These are phyloP conservation scores for Pilophorus perplexus DNA, from an alignment of 2,888 invertebrate genomes.

Conservation along the genomic window DNA sequence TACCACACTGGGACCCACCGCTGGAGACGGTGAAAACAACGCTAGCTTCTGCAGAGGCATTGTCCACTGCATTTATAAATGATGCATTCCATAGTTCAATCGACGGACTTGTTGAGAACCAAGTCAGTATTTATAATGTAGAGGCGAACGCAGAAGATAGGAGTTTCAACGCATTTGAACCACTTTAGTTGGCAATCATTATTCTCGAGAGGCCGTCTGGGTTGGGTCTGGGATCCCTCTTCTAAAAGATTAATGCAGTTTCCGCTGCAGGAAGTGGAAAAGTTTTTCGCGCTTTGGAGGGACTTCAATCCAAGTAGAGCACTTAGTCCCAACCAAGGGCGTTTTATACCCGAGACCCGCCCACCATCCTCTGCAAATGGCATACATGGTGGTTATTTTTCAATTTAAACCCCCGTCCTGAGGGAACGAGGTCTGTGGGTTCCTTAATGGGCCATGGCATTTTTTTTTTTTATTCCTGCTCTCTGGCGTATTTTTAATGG, in stretches of 20 bases:
- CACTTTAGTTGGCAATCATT: too few relatives aligned
- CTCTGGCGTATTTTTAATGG: background rate
- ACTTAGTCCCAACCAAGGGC: background rate
- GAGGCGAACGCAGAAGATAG: too few relatives aligned
- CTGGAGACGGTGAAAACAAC: too few relatives aligned
- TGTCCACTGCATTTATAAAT: too few relatives aligned
- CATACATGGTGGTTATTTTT: slow-evolving; percentile 18
- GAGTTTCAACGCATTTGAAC: too few relatives aligned
- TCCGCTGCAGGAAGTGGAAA: background rate
- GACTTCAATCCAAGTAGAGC: background rate
- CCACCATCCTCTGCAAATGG: slow-evolving; percentile 16
- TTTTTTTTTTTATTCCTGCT: background rate
- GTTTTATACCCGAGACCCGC: background rate
- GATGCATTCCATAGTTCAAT: too few relatives aligned
- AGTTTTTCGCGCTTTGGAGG: background rate
- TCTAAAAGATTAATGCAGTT: slow-evolving; percentile 1
- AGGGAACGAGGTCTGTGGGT: background rate
- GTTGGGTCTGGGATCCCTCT: too few relatives aligned
- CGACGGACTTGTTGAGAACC: too few relatives aligned
- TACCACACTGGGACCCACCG: too few relatives aligned
- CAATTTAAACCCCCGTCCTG: slow-evolving; percentile 25
- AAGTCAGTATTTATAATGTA: too few relatives aligned
- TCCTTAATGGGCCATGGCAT: slow-evolving; percentile 20
- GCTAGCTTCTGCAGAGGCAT: too few relatives aligned
- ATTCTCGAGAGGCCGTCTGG: too few relatives aligned